Evolutionary conservation across 2,113 vertebrate species (phyloP), one percentile per base, ranked within the genome.

Genomic region (Ophthalmolycus amberensis): DNA sequence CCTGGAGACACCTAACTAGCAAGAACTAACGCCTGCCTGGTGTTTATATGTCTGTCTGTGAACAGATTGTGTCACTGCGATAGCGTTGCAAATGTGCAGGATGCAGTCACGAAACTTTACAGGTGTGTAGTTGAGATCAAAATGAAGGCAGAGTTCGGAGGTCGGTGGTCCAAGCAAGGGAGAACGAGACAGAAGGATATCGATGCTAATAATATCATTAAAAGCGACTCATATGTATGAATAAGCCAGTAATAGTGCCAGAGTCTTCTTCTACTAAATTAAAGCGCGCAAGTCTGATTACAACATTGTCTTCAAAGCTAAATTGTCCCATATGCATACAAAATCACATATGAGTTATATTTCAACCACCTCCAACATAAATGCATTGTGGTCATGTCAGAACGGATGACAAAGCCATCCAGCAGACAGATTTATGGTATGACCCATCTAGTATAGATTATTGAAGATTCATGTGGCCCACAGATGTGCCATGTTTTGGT

Each of bases 401-500:
- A 70, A 34, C 32, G 63, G 60, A 72, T 74, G 25, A 75, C 68
- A 82, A 71, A 66, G 27, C 25, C 42, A 52, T 82, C 58, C 71
- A 68, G 54, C 59, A 74, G 79, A 86, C 81, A 87, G 68, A 89
- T 88, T 83, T 78, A 18, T 9, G 42, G 40, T 10, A 80, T 89
- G 83, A 90, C 77, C 89, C 85, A 83, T 80, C 48, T 89, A 25
- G 54, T 25, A 6, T 14, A 0, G 44, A 80, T 82, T 77, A 88
- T 88, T 88, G 85, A 91, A 80, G 14, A 86, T 82, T 75, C 93
- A 95, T 93, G 89, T 93, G 94, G 89, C 73, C 70, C 62, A 64
- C 95, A 96, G 93, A 95, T 95, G 95, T 91, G 67, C 52, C 56
- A 62, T 76, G 62, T 42, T 42, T 29, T 25, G 10, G 1, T 38